phyloP scores from a whole-genome alignment of 2,113 vertebrate species.

The Cariama cristata region DNA sequence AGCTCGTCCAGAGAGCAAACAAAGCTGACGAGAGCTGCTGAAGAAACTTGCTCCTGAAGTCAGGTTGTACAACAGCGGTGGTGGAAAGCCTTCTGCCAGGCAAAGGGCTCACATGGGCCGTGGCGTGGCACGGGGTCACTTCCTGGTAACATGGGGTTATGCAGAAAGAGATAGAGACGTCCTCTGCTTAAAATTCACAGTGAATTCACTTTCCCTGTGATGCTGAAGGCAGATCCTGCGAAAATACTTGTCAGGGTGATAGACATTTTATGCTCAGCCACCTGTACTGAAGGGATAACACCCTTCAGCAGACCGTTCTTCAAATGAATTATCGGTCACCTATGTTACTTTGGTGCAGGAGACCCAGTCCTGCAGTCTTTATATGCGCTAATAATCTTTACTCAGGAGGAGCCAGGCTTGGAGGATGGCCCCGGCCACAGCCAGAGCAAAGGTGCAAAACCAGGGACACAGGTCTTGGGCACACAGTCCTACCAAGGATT shows the following conservation, averaged over 20 bases:
- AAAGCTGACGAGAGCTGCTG: not conserved
- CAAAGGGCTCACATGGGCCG: accelerated
- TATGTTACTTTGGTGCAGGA: not conserved
- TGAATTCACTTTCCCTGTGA: not conserved
- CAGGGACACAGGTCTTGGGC: not conserved
- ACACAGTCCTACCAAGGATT: not conserved
- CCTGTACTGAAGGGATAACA: not conserved
- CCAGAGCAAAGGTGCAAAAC: not conserved
- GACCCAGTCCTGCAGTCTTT: not conserved
- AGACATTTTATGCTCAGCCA: not conserved
- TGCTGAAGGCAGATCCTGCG: not conserved
- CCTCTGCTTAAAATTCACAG: not conserved
- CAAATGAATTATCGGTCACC: not conserved
- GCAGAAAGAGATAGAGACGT: not conserved
- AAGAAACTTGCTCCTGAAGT: not conserved
- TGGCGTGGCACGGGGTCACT: accelerated
- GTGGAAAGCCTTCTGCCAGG: not conserved
- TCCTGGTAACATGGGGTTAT: accelerated
- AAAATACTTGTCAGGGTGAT: not conserved
- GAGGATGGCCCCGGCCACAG: accelerated
- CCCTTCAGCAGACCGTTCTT: not conserved
- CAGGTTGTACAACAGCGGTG: accelerated
- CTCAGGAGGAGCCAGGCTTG: not conserved
- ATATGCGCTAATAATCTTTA: not conserved
- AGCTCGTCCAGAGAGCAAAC: not conserved